Conservation (phyloP, 53 echinoderm and acorn worm species). For the Paracentrotus lividus region DNA sequence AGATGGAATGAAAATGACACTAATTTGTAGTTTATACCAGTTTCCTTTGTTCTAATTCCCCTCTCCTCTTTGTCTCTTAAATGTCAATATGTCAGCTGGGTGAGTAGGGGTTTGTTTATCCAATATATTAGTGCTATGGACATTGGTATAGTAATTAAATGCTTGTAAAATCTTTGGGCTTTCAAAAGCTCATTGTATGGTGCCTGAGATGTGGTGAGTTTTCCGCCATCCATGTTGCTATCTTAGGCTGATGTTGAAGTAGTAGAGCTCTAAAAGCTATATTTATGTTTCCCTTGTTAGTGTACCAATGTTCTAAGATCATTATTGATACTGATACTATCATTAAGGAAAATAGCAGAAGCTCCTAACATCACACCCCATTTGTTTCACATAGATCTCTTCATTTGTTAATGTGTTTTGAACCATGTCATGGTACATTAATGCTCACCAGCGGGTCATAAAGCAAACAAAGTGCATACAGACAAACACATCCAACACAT, state of each 20-base stretch:
- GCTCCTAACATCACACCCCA: too few species aligned
- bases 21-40: constrained; percentile 25
- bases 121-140: background rate
- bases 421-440: constrained; percentile 23
- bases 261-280: background rate
- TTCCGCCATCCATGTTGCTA: background rate
- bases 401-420: constrained; percentile 15
- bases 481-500: constrained; percentile 6
- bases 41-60: constrained; percentile 25
- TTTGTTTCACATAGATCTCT: background rate
- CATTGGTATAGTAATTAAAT: background rate
- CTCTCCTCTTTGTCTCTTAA: constrained; percentile 37
- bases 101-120: background rate
- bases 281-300: too few species aligned
- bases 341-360: too few species aligned
- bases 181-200: background rate
- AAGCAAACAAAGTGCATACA: constrained; percentile 8
- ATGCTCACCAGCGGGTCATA: background rate
- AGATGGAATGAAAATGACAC: constrained; percentile 36
- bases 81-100: background rate
- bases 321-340: too few species aligned
- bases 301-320: too few species aligned
- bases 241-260: background rate
- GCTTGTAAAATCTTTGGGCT: background rate
- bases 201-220: background rate